These are phyloP conservation scores for Emesis furor DNA, from an alignment of 2,888 invertebrate species.

Conservation along the genomic window DNA sequence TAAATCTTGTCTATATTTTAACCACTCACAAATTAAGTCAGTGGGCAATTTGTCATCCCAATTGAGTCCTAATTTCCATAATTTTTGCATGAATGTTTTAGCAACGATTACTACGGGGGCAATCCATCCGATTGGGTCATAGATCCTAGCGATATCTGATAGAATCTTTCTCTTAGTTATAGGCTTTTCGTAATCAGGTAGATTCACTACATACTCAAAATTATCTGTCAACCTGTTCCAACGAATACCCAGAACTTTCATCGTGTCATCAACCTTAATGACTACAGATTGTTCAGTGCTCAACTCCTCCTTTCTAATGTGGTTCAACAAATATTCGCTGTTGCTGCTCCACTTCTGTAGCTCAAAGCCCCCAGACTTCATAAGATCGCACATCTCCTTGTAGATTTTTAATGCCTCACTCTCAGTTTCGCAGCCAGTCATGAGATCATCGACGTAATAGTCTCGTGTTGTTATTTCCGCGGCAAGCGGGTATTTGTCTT, in stretches of 20 bases:
- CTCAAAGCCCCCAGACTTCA: constrained; percentile 69
- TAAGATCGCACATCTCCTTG: constrained; percentile 64
- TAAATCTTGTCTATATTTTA: constrained; percentile 17
- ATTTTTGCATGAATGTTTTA: no score
- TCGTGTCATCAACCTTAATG: no score
- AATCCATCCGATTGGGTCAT: no score
- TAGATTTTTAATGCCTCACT: constrained; percentile 64
- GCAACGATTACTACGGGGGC: no score
- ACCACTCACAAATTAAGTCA: constrained; percentile 36
- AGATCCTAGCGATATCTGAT: no score
- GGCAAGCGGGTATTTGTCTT: background rate
- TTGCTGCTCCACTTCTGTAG: constrained; percentile 77
- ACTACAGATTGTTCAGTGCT: no score
- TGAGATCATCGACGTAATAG: constrained; percentile 60
- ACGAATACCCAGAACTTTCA: no score
- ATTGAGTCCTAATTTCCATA: no score
- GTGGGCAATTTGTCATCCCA: constrained; percentile 46
- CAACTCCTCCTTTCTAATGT: constrained; percentile 30
- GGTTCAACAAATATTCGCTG: constrained; percentile 52
- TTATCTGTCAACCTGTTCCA: no score
- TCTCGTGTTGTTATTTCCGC: background rate
- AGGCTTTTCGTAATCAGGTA: no score
- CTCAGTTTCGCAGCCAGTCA: constrained; percentile 61
- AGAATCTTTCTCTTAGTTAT: no score
- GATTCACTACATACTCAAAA: no score